These are phyloP conservation scores for Pholis gunnellus DNA, from an alignment of 2,113 vertebrate species.

Conservation along the genomic window DNA sequence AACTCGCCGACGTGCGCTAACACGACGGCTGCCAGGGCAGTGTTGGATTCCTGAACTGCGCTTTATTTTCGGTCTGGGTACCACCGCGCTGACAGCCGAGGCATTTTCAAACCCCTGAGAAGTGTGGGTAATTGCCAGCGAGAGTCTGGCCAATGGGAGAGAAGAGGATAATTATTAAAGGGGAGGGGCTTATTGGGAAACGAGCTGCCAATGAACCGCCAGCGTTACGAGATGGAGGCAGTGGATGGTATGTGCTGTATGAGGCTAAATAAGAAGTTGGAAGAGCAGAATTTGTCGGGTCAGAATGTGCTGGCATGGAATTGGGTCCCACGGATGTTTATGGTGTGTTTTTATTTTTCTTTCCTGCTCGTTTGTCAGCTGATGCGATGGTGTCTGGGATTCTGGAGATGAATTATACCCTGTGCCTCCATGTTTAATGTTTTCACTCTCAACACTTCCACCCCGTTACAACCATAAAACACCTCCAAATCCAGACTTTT, in stretches of 20 bases:
- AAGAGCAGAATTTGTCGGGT: slow-evolving; percentile 24
- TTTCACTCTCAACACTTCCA: slow-evolving; percentile 52
- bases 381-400: slow-evolving; percentile 41
- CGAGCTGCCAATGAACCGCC: slow-evolving; percentile 15
- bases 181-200: slow-evolving; percentile 12
- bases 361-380: slow-evolving; percentile 38
- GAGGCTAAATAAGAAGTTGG: background rate
- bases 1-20: slow-evolving; percentile 65
- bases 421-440: slow-evolving; percentile 20
- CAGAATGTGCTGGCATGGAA: slow-evolving; percentile 50
- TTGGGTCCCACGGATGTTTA: slow-evolving; percentile 45
- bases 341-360: slow-evolving; percentile 13
- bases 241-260: slow-evolving; percentile 42
- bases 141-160: slow-evolving; percentile 51
- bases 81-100: slow-evolving; percentile 69
- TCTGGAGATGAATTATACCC: slow-evolving; percentile 34
- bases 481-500: slow-evolving; percentile 36
- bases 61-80: slow-evolving; percentile 68
- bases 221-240: slow-evolving; percentile 14
- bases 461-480: slow-evolving; percentile 43
- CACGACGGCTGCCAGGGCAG: slow-evolving; percentile 62
- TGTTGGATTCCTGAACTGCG: slow-evolving; percentile 66
- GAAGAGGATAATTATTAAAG: slow-evolving; percentile 52
- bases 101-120: slow-evolving; percentile 53
- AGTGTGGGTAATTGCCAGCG: slow-evolving; percentile 43